Percentiles rank a stretch among this genome's conserved stretches.
phyloP scores from a whole-genome alignment of 2,888 invertebrate genomes.

The Colletes collaris region DNA sequence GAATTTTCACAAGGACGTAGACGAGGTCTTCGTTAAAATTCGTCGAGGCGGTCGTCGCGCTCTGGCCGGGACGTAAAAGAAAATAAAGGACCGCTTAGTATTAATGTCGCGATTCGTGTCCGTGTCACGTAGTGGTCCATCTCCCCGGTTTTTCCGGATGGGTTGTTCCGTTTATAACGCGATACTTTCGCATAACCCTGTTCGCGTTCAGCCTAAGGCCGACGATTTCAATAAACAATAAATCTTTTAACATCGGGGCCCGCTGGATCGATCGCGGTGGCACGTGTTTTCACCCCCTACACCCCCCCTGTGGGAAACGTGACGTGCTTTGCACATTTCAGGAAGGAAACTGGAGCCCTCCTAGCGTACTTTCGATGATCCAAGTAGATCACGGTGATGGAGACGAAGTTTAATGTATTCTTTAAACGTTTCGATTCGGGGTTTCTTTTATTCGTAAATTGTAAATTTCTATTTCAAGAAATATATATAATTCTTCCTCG shows the following conservation, averaged over 20 bases:
- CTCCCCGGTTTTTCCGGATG: constrained; percentile 33
- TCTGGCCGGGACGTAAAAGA: constrained; percentile 62
- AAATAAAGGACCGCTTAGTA: constrained; percentile 70
- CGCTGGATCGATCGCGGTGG: background rate
- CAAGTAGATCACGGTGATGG: no score
- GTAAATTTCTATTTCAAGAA: no score
- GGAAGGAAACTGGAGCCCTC: background rate
- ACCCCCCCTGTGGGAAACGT: background rate
- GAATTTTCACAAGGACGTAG: constrained; percentile 55
- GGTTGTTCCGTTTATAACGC: constrained; percentile 61
- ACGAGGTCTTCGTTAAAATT: constrained; percentile 72
- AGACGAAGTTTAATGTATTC: no score
- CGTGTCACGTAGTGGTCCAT: constrained; percentile 71
- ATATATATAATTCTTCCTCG: no score
- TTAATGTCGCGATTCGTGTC: constrained; percentile 74
- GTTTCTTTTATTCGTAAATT: no score
- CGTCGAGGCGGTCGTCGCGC: constrained; percentile 62
- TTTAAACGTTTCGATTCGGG: no score
- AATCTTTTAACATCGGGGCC: constrained; percentile 49
- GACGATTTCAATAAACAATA: constrained; percentile 72
- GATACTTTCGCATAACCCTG: constrained; percentile 56
- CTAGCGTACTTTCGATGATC: no score
- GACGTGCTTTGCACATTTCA: background rate
- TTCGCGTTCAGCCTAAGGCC: constrained; percentile 51
- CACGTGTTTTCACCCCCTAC: background rate